Evolutionary conservation across 2,797 vertebrate species (phyloP).

Genomic region (Gadopsis marmoratus): DNA sequence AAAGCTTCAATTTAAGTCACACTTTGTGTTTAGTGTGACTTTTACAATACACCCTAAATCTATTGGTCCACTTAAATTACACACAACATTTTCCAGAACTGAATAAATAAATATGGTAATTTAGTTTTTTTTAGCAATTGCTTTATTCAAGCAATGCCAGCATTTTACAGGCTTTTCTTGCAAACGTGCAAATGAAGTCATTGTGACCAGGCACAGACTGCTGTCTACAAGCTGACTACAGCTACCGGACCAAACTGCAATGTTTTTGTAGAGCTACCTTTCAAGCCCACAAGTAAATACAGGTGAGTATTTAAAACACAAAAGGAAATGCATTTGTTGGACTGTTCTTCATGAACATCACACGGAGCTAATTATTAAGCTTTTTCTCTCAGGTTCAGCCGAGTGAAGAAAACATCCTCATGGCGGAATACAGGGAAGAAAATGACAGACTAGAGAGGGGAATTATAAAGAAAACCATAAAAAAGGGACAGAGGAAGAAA

Average conservation of each 20-base stretch:
- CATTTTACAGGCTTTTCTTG: no score
- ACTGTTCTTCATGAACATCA: conserved; percentile 31
- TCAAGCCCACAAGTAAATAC: neutral
- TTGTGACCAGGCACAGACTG: conserved; percentile 10
- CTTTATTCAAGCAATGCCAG: no score
- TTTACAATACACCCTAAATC: no score
- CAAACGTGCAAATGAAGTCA: neutral
- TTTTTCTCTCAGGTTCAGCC: conserved; percentile 6
- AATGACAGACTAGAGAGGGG: conserved; percentile 13
- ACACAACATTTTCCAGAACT: no score
- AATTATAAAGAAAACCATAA: conserved; percentile 15
- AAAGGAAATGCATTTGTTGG: neutral
- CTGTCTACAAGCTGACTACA: neutral
- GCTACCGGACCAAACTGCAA: neutral
- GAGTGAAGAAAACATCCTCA: conserved; percentile 10
- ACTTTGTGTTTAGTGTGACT: no score
- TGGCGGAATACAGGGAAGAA: neutral
- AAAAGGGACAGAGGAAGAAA: conserved; percentile 35
- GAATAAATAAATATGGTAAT: no score
- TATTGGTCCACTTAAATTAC: no score
- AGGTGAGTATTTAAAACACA: neutral
- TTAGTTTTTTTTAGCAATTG: no score
- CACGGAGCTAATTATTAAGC: conserved; percentile 11
- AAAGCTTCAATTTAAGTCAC: no score
- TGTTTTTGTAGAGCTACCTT: neutral